Evolutionary conservation across 1,140 invertebrate species (phyloP).

Genomic region (Cotesia glomerata): DNA sequence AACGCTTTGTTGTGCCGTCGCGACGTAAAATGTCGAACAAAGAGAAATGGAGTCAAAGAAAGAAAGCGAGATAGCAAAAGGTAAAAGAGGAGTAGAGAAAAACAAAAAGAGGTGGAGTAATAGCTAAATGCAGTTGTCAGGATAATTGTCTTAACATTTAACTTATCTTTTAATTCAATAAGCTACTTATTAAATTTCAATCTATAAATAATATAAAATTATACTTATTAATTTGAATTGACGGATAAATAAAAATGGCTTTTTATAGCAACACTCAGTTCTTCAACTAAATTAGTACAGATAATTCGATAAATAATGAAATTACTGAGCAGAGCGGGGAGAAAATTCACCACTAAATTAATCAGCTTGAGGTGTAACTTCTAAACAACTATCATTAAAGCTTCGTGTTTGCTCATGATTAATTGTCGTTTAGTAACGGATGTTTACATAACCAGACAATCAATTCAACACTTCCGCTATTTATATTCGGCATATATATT

Average conservation of each 20-base stretch:
- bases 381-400: slow-evolving; percentile 12
- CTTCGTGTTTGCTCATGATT: not conserved
- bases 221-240: too few species aligned
- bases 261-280: too few species aligned
- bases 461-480: too few species aligned
- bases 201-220: too few species aligned
- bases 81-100: not conserved
- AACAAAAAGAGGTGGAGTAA: slow-evolving; percentile 1
- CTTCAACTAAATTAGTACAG: not conserved
- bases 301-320: not conserved
- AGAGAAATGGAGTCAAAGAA: not conserved
- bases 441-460: too few species aligned
- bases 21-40: not conserved
- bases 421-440: not conserved
- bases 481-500: too few species aligned
- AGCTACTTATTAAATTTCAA: too few species aligned
- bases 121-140: slow-evolving; percentile 1
- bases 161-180: not conserved
- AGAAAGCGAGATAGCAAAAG: not conserved
- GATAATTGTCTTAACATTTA: not conserved
- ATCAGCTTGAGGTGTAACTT: slow-evolving; percentile 5
- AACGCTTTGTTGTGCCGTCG: slow-evolving; percentile 55
- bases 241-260: too few species aligned
- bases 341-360: not conserved
- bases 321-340: not conserved